Conservation (phyloP, 2,797 vertebrate genomes). For the Thunnus albacares region DNA sequence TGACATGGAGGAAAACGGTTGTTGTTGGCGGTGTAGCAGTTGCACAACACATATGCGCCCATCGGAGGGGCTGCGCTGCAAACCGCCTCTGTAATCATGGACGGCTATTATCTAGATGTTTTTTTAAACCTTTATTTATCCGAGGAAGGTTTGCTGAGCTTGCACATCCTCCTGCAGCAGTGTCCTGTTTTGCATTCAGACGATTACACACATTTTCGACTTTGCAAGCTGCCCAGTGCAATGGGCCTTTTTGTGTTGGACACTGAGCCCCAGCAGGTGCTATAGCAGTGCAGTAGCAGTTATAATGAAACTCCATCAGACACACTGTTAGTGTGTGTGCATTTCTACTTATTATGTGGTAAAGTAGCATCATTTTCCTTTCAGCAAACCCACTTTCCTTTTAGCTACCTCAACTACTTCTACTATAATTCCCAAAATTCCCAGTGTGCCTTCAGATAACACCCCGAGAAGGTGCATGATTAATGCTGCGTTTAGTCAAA, state of each 20-base stretch:
- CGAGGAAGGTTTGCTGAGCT: conserved; percentile 61
- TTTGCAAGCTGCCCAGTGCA: conserved; percentile 11
- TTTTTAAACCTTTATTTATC: conserved; percentile 73
- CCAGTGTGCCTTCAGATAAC: background rate
- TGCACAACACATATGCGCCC: conserved; percentile 48
- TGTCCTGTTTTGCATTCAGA: conserved; percentile 55
- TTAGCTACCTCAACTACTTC: background rate
- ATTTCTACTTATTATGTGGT: background rate
- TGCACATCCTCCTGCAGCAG: conserved; percentile 52
- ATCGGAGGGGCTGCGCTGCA: conserved; percentile 33
- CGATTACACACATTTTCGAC: conserved; percentile 19
- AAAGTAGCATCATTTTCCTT: too few species aligned
- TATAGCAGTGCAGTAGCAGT: background rate
- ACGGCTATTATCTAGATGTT: conserved; percentile 58
- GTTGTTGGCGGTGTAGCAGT: conserved; percentile 56
- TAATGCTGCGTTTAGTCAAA: background rate
- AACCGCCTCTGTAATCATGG: conserved; percentile 64
- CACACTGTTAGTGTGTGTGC: background rate
- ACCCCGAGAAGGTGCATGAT: background rate
- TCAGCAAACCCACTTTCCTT: background rate
- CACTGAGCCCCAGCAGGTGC: conserved; percentile 15
- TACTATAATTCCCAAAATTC: background rate
- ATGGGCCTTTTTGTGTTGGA: conserved; percentile 17
- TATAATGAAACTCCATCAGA: too few species aligned
- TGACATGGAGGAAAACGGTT: conserved; percentile 66